Percentiles rank a stretch among this genome's conserved stretches.
These are phyloP conservation scores for Vireo griseus DNA, from an alignment of 2,797 vertebrate species.

Conservation along the genomic window DNA sequence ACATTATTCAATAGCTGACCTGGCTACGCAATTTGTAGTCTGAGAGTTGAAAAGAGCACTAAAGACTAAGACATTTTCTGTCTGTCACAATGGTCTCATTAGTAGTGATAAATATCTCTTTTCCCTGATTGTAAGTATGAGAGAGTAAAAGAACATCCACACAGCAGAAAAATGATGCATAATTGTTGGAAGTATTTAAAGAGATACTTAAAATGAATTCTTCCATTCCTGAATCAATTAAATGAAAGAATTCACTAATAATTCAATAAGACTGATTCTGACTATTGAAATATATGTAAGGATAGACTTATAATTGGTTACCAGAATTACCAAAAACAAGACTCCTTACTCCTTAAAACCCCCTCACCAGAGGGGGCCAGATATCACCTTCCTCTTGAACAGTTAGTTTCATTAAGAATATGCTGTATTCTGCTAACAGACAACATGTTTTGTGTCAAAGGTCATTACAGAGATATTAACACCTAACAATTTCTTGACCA, in stretches of 20 bases:
- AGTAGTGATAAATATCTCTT: neutral
- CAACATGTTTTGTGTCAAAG: neutral
- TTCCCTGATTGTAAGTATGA: neutral
- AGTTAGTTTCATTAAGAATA: neutral
- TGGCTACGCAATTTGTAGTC: neutral
- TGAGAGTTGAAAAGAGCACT: neutral
- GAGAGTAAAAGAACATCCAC: neutral
- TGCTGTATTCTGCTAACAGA: neutral
- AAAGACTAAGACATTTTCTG: neutral
- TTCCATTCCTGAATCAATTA: neutral
- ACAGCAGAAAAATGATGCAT: neutral
- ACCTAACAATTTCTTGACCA: neutral
- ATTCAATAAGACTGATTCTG: neutral
- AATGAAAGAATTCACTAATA: neutral
- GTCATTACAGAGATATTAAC: neutral
- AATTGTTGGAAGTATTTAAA: neutral
- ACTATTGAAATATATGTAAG: neutral
- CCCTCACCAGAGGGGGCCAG: neutral
- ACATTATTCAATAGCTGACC: neutral
- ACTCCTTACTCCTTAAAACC: rapidly evolving
- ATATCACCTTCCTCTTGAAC: neutral
- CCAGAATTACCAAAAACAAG: neutral
- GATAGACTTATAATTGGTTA: neutral
- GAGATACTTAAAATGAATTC: neutral
- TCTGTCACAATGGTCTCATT: neutral